Conservation (phyloP, 2,888 invertebrate genomes). For the Platycnemis pennipes region DNA sequence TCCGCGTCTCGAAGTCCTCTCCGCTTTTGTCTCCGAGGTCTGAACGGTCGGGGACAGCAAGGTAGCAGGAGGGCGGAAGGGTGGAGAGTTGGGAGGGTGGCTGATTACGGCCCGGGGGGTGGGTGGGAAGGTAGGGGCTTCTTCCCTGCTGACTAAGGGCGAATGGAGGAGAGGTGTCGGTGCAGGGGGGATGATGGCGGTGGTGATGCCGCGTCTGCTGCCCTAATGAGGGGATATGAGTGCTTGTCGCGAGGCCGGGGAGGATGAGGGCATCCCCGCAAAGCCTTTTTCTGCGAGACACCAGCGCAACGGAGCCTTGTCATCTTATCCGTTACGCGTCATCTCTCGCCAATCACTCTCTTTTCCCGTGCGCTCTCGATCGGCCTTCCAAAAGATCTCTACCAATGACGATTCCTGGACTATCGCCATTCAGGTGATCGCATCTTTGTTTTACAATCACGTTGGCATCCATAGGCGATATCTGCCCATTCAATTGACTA, state of each 20-base stretch:
- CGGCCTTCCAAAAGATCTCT: background rate
- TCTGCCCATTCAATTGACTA: too few relatives aligned
- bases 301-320: too few relatives aligned
- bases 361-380: background rate
- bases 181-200: background rate
- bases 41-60: background rate
- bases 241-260: background rate
- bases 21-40: background rate
- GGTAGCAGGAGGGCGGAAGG: background rate
- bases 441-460: too few relatives aligned
- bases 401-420: too few relatives aligned
- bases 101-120: background rate
- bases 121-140: background rate
- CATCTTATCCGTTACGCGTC: too few relatives aligned
- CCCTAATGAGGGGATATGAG: background rate
- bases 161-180: background rate
- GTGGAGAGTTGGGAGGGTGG: background rate
- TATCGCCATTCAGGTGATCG: too few relatives aligned
- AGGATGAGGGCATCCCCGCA: too few relatives aligned
- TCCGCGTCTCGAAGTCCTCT: background rate
- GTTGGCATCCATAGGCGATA: too few relatives aligned
- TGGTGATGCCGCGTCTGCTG: background rate
- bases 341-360: background rate
- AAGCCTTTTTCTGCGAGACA: too few relatives aligned
- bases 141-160: background rate